phyloP scores from a whole-genome alignment of 1,140 invertebrate genomes.

The Pseudoatta argentina region DNA sequence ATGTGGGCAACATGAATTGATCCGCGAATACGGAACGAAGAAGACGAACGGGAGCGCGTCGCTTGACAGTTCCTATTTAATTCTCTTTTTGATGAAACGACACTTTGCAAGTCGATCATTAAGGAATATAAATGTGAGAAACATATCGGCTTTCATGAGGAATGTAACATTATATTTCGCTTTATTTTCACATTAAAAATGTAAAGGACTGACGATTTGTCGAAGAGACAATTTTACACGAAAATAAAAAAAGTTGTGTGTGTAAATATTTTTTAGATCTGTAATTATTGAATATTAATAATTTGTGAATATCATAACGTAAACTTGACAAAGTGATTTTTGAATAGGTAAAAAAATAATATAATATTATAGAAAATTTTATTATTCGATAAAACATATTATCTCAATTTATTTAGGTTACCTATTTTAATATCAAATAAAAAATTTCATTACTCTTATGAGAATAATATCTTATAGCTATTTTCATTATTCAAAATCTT shows the following conservation, averaged over 20 bases:
- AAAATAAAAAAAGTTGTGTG: not conserved
- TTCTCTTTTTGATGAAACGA: constrained; percentile 26
- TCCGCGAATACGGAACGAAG: constrained; percentile 44
- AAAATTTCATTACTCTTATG: not conserved
- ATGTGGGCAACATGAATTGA: constrained; percentile 36
- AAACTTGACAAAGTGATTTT: not conserved
- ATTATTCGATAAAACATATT: not conserved
- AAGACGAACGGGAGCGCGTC: not conserved
- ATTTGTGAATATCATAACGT: not conserved
- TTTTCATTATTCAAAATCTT: constrained; percentile 9
- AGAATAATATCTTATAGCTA: not conserved
- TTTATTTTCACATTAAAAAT: not conserved
- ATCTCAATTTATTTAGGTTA: not conserved
- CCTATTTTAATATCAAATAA: not conserved
- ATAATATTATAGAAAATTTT: not conserved
- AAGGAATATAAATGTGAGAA: not conserved
- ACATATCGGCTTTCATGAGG: not conserved
- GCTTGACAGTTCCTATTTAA: constrained; percentile 46
- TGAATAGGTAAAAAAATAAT: not conserved
- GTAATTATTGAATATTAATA: not conserved
- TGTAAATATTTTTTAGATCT: not conserved
- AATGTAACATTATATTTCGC: not conserved
- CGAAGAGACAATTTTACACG: not conserved
- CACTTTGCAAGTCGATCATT: not conserved
- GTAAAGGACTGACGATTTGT: not conserved